These are phyloP conservation scores for Diaperis boleti DNA, from an alignment of 2,888 invertebrate species.

Conservation along the genomic window DNA sequence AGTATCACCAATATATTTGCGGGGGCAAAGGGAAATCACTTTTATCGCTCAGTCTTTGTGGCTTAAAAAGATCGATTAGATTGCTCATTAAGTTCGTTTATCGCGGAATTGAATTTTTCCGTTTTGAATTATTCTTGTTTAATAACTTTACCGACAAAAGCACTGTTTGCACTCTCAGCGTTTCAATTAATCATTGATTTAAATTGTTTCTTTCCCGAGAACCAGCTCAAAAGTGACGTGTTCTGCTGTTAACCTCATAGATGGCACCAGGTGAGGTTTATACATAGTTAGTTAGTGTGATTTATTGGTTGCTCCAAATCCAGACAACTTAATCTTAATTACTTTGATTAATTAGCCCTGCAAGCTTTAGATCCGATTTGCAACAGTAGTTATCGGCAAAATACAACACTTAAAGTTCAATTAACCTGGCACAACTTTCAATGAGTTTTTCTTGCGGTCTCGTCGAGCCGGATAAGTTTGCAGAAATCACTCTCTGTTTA, in stretches of 20 bases:
- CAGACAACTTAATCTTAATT: constrained; percentile 3
- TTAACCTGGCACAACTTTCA: not conserved
- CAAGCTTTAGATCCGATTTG: constrained; percentile 1
- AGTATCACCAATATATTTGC: constrained; percentile 13
- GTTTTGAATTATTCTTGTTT: constrained; percentile 26
- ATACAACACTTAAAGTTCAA: not conserved
- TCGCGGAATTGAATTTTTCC: constrained; percentile 33
- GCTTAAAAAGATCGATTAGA: constrained; percentile 28
- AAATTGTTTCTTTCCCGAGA: not conserved
- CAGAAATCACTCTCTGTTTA: no score
- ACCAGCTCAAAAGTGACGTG: no score
- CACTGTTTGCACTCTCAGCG: constrained; percentile 12
- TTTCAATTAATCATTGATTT: constrained; percentile 19
- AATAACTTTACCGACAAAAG: constrained; percentile 15
- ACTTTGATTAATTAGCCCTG: not conserved
- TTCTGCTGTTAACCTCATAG: not conserved
- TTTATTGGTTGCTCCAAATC: not conserved
- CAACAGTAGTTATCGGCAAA: not conserved
- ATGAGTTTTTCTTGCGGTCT: not conserved
- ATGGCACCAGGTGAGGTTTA: not conserved
- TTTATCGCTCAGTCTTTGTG: constrained; percentile 29
- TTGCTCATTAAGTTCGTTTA: constrained; percentile 34
- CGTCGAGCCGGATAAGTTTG: not conserved
- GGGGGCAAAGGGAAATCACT: constrained; percentile 21
- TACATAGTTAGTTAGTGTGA: not conserved